Percentiles rank a stretch among this genome's conserved stretches.
Conservation (phyloP, 2,113 vertebrate genomes). For the Melanerpes aurifrons region DNA sequence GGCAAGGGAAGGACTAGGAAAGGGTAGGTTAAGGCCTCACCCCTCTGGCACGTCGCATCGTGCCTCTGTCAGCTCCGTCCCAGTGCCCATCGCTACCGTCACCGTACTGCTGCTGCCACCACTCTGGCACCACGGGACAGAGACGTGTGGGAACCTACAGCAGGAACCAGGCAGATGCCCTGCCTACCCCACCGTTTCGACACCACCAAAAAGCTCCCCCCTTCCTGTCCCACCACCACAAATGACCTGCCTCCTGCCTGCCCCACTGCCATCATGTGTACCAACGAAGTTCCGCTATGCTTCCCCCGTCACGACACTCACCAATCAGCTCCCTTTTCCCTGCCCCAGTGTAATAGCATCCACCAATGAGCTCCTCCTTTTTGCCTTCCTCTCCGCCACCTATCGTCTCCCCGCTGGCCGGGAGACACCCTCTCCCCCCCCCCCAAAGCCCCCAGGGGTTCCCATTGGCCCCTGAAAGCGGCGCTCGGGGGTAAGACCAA, state of each 20-base stretch:
- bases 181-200: rapidly evolving
- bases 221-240: neutral
- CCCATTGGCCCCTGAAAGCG: neutral
- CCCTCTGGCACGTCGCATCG: neutral
- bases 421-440: too few species aligned
- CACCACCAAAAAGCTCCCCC: neutral
- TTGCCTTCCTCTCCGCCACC: neutral
- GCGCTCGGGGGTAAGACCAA: neutral
- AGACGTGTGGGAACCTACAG: neutral
- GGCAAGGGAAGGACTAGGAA: rapidly evolving
- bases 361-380: neutral
- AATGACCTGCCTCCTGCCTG: neutral
- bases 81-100: neutral
- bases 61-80: neutral
- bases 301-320: neutral
- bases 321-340: neutral
- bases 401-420: too few species aligned
- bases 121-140: too few species aligned
- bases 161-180: too few species aligned
- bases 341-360: too few species aligned
- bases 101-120: rapidly evolving
- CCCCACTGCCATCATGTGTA: rapidly evolving
- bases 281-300: neutral
- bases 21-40: neutral
- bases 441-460: too few species aligned